Base-by-base conservation (phyloP, 2,113 vertebrate genomes). In the Plotosus lineatus region DNA sequence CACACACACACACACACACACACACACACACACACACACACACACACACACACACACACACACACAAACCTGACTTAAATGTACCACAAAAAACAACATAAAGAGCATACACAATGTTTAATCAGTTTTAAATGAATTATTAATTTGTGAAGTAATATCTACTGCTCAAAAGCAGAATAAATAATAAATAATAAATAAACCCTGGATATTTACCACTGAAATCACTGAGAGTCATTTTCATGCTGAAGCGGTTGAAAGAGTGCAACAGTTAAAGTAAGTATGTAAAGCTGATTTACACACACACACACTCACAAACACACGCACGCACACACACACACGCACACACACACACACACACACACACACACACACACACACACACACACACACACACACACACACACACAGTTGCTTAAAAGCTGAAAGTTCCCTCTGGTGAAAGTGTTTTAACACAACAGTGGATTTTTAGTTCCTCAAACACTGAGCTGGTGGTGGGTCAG, bases 381-480 rank as follows among this genome's bases (percentile, higher is more conserved):
- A n/a, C n/a, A n/a, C n/a, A n/a, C n/a, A n/a, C n/a, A n/a, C n/a
- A n/a, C n/a, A n/a, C n/a, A n/a, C n/a, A n/a, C n/a, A 42, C 50
- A 40, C 17, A 9, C 8, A 1, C 28, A 38, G 2, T 78, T 79
- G 36, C 10, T 9, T 44, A 56, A 69, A 38, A 51, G 10, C 44
- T 19, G 42, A 77, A 84, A 61, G 10, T 44, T 50, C 44, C 10
- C 12, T 26, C 17, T 80, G 73, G 19, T 44, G 82, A 71, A 84
- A 80, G 31, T 53, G 14, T 21, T 10, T n/a, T 71, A 40, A 42
- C 36, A 10, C 31, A 23, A 8, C 23, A n/a, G 2, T 7, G 46
- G 58, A 66, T 38, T n/a, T 42, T 23, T 23, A 0, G 1, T 42
- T 26, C 26, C 42, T 14, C n/a, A 65, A 23, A 33, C 15, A 3